phyloP scores from a whole-genome alignment of 2,888 invertebrate genomes.

The Netelia melanura region DNA sequence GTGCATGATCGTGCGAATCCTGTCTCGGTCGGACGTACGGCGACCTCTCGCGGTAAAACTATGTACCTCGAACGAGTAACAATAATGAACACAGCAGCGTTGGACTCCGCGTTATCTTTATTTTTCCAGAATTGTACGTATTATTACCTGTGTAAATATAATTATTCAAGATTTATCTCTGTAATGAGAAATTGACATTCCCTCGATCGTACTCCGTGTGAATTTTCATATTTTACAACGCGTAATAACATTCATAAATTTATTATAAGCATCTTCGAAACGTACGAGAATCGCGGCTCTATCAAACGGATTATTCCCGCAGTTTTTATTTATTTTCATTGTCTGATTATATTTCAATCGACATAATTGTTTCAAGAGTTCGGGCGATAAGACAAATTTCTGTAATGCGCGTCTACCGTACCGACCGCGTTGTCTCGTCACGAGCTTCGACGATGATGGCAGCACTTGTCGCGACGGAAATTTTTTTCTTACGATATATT shows the following conservation, averaged over 20 bases:
- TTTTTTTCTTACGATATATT: not conserved
- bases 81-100: not conserved
- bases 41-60: slow-evolving; percentile 53
- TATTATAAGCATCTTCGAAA: not conserved
- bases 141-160: not conserved
- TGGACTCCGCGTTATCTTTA: not conserved
- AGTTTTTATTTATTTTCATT: slow-evolving; percentile 71
- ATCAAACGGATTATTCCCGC: slow-evolving; percentile 63
- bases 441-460: slow-evolving; percentile 19
- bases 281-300: not conserved
- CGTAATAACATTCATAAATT: not conserved
- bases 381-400: not conserved
- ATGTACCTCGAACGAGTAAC: slow-evolving; percentile 17
- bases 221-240: not conserved
- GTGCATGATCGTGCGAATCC: slow-evolving; percentile 54
- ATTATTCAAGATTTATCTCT: not conserved
- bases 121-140: not conserved
- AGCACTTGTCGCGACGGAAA: slow-evolving; percentile 49
- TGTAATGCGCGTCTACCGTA: slow-evolving; percentile 39
- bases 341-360: not conserved
- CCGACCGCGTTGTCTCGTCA: not conserved
- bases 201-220: not conserved
- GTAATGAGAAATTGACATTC: slow-evolving; percentile 4
- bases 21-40: slow-evolving; percentile 10
- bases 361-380: slow-evolving; percentile 10